Percentiles rank a stretch among this genome's conserved stretches.
phyloP scores from a whole-genome alignment of 2,888 invertebrate species.

The Dioctria rufipes region DNA sequence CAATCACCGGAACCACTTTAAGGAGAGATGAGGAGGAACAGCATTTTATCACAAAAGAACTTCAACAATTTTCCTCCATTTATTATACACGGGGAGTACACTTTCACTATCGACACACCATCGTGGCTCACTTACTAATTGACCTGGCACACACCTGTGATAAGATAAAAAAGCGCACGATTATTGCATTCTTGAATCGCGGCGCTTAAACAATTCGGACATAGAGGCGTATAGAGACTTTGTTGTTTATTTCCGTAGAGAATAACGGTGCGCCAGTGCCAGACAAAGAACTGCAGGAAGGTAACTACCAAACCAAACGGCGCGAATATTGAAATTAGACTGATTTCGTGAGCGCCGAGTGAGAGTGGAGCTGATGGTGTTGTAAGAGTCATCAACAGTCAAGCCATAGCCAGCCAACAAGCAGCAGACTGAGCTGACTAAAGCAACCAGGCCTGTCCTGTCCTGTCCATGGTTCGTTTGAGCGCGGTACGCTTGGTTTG shows the following conservation, averaged over 20 bases:
- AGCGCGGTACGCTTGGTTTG: slow-evolving; percentile 21
- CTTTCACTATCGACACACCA: slow-evolving; percentile 41
- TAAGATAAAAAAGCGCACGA: not conserved
- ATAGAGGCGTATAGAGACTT: too few relatives aligned
- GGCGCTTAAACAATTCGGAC: not conserved
- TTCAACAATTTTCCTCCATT: not conserved
- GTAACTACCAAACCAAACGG: slow-evolving; percentile 24
- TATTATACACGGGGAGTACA: not conserved
- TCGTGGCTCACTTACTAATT: not conserved
- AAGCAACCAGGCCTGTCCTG: slow-evolving; percentile 11
- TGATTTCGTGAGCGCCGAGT: not conserved
- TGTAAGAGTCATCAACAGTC: too few relatives aligned
- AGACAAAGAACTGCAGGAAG: not conserved
- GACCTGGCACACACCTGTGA: slow-evolving; percentile 12
- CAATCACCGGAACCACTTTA: not conserved
- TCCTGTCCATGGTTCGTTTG: not conserved
- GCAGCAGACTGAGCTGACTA: not conserved
- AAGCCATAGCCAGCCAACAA: not conserved
- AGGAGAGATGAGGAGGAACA: not conserved
- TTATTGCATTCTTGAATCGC: not conserved
- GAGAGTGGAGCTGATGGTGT: slow-evolving; percentile 4
- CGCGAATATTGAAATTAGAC: slow-evolving; percentile 41
- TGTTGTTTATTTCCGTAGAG: not conserved
- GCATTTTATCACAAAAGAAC: not conserved
- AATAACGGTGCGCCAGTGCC: not conserved